These are phyloP conservation scores for Engraulis encrasicolus DNA, from an alignment of 2,113 vertebrate genomes.

Conservation along the genomic window DNA sequence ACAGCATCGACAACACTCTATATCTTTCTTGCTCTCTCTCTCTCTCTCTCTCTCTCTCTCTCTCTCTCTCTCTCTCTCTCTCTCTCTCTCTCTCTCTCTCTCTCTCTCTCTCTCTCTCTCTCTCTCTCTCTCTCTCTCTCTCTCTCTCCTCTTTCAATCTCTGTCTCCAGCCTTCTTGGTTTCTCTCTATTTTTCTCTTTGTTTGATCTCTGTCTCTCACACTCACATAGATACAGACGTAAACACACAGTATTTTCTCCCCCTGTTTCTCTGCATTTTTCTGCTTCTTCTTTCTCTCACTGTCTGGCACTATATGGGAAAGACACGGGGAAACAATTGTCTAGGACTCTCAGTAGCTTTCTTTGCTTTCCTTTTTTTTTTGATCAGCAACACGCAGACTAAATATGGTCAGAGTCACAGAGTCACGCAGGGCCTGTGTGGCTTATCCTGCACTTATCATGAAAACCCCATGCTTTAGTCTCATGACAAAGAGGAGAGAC, in stretches of 20 bases:
- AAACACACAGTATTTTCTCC: too few relatives aligned
- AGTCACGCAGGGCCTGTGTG: not conserved
- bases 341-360: not conserved
- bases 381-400: not conserved
- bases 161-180: too few relatives aligned
- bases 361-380: not conserved
- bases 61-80: constrained; percentile 10
- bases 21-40: not conserved
- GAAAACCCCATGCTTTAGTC: not conserved
- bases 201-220: too few relatives aligned
- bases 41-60: not conserved
- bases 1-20: too few relatives aligned
- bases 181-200: too few relatives aligned
- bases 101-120: not conserved
- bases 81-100: not conserved
- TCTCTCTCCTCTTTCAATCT: not conserved
- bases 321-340: not conserved
- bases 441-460: not conserved
- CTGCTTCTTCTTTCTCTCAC: not conserved
- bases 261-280: too few relatives aligned
- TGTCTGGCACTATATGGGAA: not conserved
- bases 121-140: not conserved
- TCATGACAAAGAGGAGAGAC: not conserved
- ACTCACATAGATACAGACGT: too few relatives aligned
- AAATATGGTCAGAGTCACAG: not conserved